Base-by-base conservation (phyloP, 2,888 invertebrate genomes). In the Laothoe populi region DNA sequence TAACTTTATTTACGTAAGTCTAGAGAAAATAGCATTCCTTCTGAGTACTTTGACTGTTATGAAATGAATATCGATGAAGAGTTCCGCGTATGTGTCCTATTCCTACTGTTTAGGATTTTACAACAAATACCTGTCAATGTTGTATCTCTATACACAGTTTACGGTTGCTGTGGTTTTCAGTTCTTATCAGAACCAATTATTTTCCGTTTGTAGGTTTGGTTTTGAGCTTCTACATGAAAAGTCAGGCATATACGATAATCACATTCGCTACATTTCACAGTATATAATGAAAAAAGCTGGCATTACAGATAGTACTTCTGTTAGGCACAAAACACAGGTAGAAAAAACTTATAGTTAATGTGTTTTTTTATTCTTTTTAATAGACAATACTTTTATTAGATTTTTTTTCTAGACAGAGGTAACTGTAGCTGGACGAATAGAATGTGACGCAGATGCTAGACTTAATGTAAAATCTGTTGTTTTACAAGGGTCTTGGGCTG, bases 361-460 rank as follows among this genome's bases (percentile, higher is more conserved):
- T 8, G 7, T 31, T 31, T 19, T 31, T 11, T 26, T 1, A 2
- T 16, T 53, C 11, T 35, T 31, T 26, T 1, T 3, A 53, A 4
- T 1, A 16, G 3, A 7, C 10, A 19, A 1, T 8, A 19, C 1
- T 2, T 44, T 49, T 8, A 16, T 26, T 16, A 59, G n/a, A 40
- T 3, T 23, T 45, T 49, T 57, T 60, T 81, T 77, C 11, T 78
- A 93, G 93, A 83, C 83, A 8, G 90, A 91, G 68, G 87, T 90
- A 5, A 67, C 71, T 10, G 88, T 92, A 8, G 95, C 95, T 61
- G 98, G 98, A 13, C 94, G 96, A 58, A 94, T 98, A 67, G 94
- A 95, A 69, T 96, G 96, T 72, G 97, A 97, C 72, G 95, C 95
- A 0, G 94, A 95, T 68, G 95, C 95, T 0, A 94, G 95, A 65